These are phyloP conservation scores for Xenops minutus DNA, from an alignment of 2,797 vertebrate species.

Conservation along the genomic window DNA sequence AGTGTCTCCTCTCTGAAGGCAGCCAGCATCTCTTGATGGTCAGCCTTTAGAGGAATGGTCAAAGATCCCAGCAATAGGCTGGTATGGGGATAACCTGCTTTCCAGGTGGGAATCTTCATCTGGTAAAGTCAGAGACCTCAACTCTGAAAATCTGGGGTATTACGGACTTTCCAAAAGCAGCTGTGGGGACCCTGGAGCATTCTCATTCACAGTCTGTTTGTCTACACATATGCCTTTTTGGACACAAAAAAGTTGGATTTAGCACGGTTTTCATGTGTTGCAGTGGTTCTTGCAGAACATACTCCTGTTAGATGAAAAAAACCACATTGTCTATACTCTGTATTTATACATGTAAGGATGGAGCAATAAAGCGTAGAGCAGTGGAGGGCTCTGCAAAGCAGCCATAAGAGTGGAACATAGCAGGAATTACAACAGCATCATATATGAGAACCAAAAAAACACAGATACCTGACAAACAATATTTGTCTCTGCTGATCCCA, in stretches of 20 bases:
- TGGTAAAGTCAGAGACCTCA: background rate
- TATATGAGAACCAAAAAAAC: background rate
- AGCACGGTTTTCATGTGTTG: background rate
- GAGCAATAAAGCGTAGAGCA: background rate
- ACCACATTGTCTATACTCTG: background rate
- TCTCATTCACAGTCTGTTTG: background rate
- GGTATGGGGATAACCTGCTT: background rate
- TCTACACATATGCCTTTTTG: background rate
- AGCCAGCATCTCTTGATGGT: background rate
- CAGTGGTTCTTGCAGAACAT: background rate
- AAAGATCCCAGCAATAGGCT: background rate
- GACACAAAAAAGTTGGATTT: background rate
- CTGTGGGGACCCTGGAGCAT: accelerated
- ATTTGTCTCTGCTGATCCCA: background rate
- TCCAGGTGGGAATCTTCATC: background rate
- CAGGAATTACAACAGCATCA: background rate
- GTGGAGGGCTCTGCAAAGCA: background rate
- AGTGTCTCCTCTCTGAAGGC: background rate
- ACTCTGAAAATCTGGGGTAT: background rate
- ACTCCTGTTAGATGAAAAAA: background rate
- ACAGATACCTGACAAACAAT: background rate
- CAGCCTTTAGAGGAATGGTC: background rate
- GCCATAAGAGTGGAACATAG: background rate
- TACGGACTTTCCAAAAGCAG: background rate
- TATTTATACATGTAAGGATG: background rate